These are phyloP conservation scores for Enteromius anoplus DNA, from an alignment of 2,797 vertebrate genomes.

Conservation along the genomic window DNA sequence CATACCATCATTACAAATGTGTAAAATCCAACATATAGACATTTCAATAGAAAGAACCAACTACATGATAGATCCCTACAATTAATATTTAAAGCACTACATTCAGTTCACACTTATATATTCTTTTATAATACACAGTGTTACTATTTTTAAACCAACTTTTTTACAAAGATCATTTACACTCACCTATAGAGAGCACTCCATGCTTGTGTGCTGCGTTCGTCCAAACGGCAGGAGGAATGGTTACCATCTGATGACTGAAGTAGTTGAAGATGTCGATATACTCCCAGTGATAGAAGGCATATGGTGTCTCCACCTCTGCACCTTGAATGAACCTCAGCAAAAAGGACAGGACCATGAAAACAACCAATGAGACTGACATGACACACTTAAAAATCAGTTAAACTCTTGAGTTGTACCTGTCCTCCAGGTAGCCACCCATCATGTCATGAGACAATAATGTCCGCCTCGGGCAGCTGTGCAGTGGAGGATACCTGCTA, in stretches of 20 bases:
- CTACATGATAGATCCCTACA: neutral
- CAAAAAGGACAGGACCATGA: neutral
- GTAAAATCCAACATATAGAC: too few relatives aligned
- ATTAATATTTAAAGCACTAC: too few relatives aligned
- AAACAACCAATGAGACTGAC: neutral
- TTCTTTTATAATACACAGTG: too few relatives aligned
- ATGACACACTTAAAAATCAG: neutral
- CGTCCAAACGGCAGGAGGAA: conserved; percentile 92
- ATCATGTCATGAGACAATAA: conserved; percentile 95
- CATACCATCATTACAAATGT: too few relatives aligned
- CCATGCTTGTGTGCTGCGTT: conserved; percentile 88
- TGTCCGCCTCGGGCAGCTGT: conserved; percentile 73
- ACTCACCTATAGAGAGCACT: conserved; percentile 87
- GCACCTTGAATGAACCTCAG: conserved; percentile 91
- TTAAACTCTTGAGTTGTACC: conserved; percentile 70
- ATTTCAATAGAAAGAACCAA: neutral
- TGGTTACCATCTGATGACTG: conserved; percentile 86
- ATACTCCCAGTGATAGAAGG: conserved; percentile 94
- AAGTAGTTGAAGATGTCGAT: conserved; percentile 97
- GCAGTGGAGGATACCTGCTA: conserved; percentile 78
- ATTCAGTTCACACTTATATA: too few relatives aligned
- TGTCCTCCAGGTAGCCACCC: conserved; percentile 93
- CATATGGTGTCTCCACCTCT: conserved; percentile 73
- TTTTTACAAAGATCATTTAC: neutral
- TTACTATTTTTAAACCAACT: neutral